Conservation (phyloP, 2,797 vertebrate species). For the Acrocephalus scirpaceus region DNA sequence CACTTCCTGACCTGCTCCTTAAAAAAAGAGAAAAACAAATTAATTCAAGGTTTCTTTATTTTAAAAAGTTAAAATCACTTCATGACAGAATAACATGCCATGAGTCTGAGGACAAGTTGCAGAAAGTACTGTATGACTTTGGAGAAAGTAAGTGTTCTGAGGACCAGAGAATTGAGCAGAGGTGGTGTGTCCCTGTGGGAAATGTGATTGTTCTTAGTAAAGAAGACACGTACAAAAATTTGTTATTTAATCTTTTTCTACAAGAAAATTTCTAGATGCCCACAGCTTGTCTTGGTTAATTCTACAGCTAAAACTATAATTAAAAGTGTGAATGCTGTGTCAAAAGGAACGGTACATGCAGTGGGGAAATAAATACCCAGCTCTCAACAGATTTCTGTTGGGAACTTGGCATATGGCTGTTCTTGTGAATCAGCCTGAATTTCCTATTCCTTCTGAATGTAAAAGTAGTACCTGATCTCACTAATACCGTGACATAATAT, state of each 20-base stretch:
- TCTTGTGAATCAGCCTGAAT: slow-evolving; percentile 8
- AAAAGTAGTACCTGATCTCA: neutral
- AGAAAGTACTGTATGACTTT: slow-evolving; percentile 34
- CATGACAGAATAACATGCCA: neutral
- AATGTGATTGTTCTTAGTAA: neutral
- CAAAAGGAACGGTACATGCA: neutral
- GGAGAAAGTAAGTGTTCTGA: slow-evolving; percentile 4
- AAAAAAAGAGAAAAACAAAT: neutral
- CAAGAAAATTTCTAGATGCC: neutral
- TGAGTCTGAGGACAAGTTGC: neutral
- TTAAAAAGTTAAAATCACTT: neutral
- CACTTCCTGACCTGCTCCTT: neutral
- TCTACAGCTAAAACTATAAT: neutral
- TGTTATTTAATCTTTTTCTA: neutral
- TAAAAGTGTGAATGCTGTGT: neutral
- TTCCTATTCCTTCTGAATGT: neutral
- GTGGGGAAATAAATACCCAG: neutral
- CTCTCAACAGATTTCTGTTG: neutral
- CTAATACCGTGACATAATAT: neutral
- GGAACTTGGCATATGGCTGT: neutral
- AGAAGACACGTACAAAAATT: neutral
- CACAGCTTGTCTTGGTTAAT: neutral
- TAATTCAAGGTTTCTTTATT: slow-evolving; percentile 8
- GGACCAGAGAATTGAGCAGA: neutral
- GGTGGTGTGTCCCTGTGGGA: neutral